Percentiles rank a stretch among this genome's conserved stretches.
Evolutionary conservation across 2,113 vertebrate species (phyloP).

Genomic region (Mugil cephalus): DNA sequence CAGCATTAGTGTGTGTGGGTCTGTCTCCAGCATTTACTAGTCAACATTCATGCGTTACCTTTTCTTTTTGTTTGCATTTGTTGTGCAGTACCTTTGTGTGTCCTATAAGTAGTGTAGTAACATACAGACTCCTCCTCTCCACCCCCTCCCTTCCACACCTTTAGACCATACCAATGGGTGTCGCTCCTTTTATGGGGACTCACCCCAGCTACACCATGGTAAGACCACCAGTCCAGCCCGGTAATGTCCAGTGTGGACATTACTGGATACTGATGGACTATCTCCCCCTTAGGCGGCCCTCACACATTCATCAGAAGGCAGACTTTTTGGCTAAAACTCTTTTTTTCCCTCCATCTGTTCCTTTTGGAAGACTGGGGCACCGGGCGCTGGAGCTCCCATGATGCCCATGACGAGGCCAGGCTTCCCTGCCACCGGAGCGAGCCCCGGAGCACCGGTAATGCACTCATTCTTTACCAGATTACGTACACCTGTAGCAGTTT

Average conservation of each 20-base stretch:
- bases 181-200: conserved; percentile 82
- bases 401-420: conserved; percentile 96
- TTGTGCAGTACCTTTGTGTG: conserved; percentile 49
- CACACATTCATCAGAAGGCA: conserved; percentile 11
- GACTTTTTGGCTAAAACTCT: conserved; percentile 50
- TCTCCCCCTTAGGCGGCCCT: conserved; percentile 50
- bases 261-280: conserved; percentile 70
- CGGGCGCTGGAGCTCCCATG: conserved; percentile 88
- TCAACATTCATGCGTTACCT: background rate
- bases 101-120: conserved; percentile 75
- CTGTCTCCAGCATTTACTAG: background rate
- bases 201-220: conserved; percentile 92
- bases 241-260: conserved; percentile 64
- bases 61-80: conserved; percentile 22
- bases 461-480: background rate
- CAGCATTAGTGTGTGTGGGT: background rate
- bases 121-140: conserved; percentile 75
- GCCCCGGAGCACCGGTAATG: conserved; percentile 85
- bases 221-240: conserved; percentile 80
- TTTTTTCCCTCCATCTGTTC: conserved; percentile 38
- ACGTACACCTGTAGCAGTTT: background rate
- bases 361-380: conserved; percentile 86
- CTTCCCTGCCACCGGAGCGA: conserved; percentile 85
- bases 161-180: conserved; percentile 83
- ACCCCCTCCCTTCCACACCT: conserved; percentile 66